Base-by-base conservation (phyloP, 92 coral and sea anemone genomes). In the Pocillopora grandis region DNA sequence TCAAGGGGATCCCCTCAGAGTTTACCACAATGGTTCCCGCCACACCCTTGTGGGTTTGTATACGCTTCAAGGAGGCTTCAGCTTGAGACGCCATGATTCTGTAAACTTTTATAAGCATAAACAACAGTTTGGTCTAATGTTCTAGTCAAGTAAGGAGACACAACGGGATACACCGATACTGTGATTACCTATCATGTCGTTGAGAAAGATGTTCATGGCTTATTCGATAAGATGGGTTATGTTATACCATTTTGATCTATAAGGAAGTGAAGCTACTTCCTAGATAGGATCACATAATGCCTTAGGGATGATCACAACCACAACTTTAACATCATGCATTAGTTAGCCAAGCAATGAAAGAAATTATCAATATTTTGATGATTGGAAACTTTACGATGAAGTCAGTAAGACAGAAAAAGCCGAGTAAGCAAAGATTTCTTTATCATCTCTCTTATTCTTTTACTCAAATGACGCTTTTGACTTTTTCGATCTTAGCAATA, bases 1-100 rank as follows among this genome's bases (percentile, higher is more conserved):
- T 75, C 58, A 92, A 78, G 9, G 95, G 95, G 19, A 86, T 85
- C 14, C 98, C 98, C 15, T 94, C 98, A 0, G 95, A 69, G 72
- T 94, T 94, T 69, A 94, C 95, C 68, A 94, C 98, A 18, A 94
- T 94, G 68, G 88, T 89, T 1, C 98, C 98, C 59, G 74, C 85
- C 58, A 94, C 98, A 2, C 95, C 95, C 20, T 66, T 88, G 76
- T 87, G 95, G 48, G 75, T 64, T 27, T 84, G 93, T 27, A 94
- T 94, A 31, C 98, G 91, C 75, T 91, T 91, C 36, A 94, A 81
- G 23, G 89, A 83, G 56, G 90, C 82, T 67, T 94, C 95, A 12
- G 91, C 92, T 63, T 76, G 27, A 10, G 94, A 60, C 58, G 92
- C 64, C 82, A 78, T 82, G 60, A 56, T 62, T 79, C 83, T 79